Base-by-base conservation (phyloP, 1,140 invertebrate genomes). In the Streblospio benedicti region DNA sequence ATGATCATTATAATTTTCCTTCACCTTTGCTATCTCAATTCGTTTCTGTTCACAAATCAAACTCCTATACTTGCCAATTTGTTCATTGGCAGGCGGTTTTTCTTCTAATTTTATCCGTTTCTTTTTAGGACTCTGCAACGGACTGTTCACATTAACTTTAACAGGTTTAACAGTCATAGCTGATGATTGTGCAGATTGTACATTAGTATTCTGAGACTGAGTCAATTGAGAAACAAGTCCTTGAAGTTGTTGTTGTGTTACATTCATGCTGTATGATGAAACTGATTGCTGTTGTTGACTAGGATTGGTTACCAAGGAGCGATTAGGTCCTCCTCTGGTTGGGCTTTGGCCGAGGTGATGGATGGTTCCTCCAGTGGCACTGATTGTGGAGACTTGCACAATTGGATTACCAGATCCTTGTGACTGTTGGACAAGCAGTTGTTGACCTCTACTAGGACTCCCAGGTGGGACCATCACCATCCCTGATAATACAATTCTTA, bases 1-100 rank as follows among this genome's bases (percentile, higher is more conserved):
- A 76, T 87, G 84, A 70, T 93, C 90, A 66, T 84, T 83, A 76
- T 90, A 90, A 70, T 78, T 82, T 27, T 82, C 81, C 56, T 81
- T 79, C 12, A 75, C 53, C 44, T 69, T 68, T 18, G 57, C 58
- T 63, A 77, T 67, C 44, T 72, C 65, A 51, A 62, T 65, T 25
- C 63, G 61, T 52, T 73, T 69, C 35, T 71, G 45, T 38, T 73
- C 70, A 20, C 66, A 55, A 49, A 79, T 69, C 6, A 65, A 55
- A 52, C 70, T 71, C 20, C 76, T 65, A 23, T 68, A 65, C n/a
- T 60, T 57, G 16, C 64, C 71, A 41, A 73, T 70, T 61, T 77
- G 71, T 23, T 50, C 47, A 35, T 18, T 69, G 6, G 69, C 53
- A 27, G 73, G 63, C 1, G 69, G 62, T n/a, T 70, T 71, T 44